A percentile compares a stretch with the other conserved stretches of the same genome.
Conservation (phyloP, 2,888 invertebrate species). For the Geophilus truncorum region DNA sequence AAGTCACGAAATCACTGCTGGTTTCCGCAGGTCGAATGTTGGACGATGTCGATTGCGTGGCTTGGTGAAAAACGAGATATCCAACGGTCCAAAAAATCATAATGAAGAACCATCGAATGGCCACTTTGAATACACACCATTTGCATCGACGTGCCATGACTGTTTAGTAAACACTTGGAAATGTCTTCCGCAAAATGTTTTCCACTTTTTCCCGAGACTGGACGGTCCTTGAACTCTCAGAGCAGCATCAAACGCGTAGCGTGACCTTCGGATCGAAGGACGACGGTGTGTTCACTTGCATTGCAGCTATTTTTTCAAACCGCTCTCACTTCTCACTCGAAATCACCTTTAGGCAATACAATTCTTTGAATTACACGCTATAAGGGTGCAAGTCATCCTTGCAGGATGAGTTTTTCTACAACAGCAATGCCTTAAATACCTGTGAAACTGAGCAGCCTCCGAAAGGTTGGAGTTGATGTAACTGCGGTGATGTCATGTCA, state of each 20-base stretch:
- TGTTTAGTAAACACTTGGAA: neutral
- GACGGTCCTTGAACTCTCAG: neutral
- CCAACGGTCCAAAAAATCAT: neutral
- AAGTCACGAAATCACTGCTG: neutral
- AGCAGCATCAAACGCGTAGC: neutral
- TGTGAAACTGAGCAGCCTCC: neutral
- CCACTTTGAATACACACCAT: neutral
- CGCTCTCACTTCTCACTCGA: neutral
- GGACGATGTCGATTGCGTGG: neutral
- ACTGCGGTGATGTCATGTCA: neutral
- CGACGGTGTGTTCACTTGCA: neutral
- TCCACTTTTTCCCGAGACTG: neutral
- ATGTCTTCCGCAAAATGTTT: neutral
- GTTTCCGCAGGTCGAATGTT: neutral
- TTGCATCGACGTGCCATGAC: neutral
- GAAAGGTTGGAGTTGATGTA: constrained; percentile 9
- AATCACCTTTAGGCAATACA: neutral
- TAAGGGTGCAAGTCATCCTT: neutral
- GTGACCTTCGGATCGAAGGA: neutral
- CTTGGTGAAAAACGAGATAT: neutral
- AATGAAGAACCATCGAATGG: neutral
- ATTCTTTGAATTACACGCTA: neutral
- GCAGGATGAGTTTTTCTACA: neutral
- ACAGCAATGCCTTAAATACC: neutral
- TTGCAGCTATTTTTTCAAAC: neutral